phyloP scores from a whole-genome alignment of 2,113 vertebrate genomes.

The Platanista minor region DNA sequence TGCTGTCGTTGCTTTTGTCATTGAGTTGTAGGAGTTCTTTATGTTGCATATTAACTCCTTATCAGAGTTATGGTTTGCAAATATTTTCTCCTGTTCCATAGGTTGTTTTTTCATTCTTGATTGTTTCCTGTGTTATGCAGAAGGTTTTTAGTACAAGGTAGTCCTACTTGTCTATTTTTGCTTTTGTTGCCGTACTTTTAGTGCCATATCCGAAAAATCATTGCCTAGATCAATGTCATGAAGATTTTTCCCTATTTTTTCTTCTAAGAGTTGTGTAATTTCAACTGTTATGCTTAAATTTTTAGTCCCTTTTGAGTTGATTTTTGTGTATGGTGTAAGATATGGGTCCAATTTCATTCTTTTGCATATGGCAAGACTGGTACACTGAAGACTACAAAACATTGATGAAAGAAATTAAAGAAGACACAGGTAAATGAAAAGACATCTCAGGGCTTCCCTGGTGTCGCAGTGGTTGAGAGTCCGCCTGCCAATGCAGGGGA shows the following conservation, averaged over 20 bases:
- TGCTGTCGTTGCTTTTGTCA: background rate
- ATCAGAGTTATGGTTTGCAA: background rate
- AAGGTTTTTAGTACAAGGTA: background rate
- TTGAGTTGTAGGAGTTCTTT: background rate
- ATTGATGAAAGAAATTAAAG: background rate
- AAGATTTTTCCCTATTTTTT: background rate
- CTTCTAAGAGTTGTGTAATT: background rate
- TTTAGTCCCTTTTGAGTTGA: background rate
- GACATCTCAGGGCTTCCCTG: too few relatives aligned
- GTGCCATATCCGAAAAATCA: background rate
- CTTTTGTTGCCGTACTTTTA: background rate
- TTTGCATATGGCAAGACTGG: background rate
- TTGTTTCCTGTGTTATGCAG: background rate
- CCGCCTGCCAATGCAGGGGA: too few relatives aligned
- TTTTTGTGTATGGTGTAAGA: background rate
- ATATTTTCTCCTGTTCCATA: background rate
- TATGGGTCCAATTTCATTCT: background rate
- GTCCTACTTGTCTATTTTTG: background rate
- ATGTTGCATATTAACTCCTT: background rate
- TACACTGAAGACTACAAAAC: background rate
- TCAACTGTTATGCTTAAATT: background rate
- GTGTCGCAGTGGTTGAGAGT: too few relatives aligned
- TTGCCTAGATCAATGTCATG: background rate
- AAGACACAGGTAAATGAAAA: background rate
- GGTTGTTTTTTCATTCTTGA: background rate